Base-by-base conservation (phyloP, 2,888 invertebrate genomes). In the Rhodophaea formosa region DNA sequence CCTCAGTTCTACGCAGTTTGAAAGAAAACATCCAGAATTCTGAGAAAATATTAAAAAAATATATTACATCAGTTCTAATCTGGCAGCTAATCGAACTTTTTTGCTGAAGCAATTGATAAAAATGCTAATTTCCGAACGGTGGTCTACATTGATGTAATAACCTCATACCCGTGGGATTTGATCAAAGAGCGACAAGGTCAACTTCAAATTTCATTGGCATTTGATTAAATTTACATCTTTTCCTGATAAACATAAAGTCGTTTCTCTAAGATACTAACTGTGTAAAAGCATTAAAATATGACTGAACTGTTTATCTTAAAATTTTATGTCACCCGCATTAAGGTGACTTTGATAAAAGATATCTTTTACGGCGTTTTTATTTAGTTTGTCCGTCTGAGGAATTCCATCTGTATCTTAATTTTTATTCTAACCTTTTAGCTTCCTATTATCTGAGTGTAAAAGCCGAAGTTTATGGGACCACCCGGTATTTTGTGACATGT, bases 401-500 rank as follows among this genome's bases (percentile, higher is more conserved):
- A 82, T 84, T 74, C 79, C 77, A 63, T 60, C 68, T 71, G 66
- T 84, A 87, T 88, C 87, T 85, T 79, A 82, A 87, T 82, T 85
- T 82, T 86, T 82, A 83, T 82, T 81, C 77, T 77, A 75, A 78
- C 79, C 79, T 82, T 85, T 84, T 81, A 81, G 77, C 68, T 68
- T 65, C 43, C 69, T 75, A 77, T 79, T 85, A 86, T 86, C 82
- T 74, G 64, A 70, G 71, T 73, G 67, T 74, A 75, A 80, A 81
- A 79, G 72, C 70, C 70, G 55, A 68, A 68, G 63, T 80, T 80
- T 77, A 79, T 68, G 74, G 71, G 88, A 88, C 90, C 89, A 88
- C 89, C 88, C 88, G 80, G 65, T 62, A 69, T 69, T 70, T 68
- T 67, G 64, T 70, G 70, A 75, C 69, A 59, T 65, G 61, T 70